Evolutionary conservation across 2,888 invertebrate genomes (phyloP), one percentile per base, ranked within the genome.

Genomic region (Orthosia gracilis): DNA sequence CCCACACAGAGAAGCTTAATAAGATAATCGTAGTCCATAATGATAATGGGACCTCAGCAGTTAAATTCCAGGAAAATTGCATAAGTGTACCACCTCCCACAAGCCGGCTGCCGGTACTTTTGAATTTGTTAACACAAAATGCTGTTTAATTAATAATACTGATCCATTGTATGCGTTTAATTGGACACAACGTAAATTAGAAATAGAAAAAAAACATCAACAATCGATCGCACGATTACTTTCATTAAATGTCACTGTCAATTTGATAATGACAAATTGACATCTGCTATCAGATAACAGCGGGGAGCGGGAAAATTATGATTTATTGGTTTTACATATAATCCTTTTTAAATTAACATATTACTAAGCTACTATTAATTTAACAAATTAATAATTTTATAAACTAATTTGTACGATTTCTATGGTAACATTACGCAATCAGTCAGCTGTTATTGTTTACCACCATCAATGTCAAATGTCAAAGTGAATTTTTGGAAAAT

Each of bases 1-100:
- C 99, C 99, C 76, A 99, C 97, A 76, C 99, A 98, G 78, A 99
- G 97, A 92, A 99, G 98, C 95, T 99, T 99, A 90, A 99, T 98
- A 78, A 99, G 97, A 95, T 98, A 99, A 95, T 99, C 99, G 96
- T 99, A 99, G 92, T 99, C 99, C 97, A 98, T 98, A 84, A 84
- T 94, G 87, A 70, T 81, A 59, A 18, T 15, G 58, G 70, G 63
- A 64, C 62, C 71, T 63, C 26, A 71, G 57, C 64, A 63, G 23
- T 49, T 18, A 31, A 69, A 50, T 49, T 70, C 67, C 63, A 69
- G 23, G 50, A 55, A 59, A 69, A 9, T 75, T 78, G 59, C 80
- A 85, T 82, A 74, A 74, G 80, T 69, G 15, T 52, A 54, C 23
- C 55, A 70, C 63, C n/a, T 65, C 21, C 45, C 26, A 40, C 63